phyloP scores from a whole-genome alignment of 2,888 invertebrate genomes.

The Hoplodrina ambigua region DNA sequence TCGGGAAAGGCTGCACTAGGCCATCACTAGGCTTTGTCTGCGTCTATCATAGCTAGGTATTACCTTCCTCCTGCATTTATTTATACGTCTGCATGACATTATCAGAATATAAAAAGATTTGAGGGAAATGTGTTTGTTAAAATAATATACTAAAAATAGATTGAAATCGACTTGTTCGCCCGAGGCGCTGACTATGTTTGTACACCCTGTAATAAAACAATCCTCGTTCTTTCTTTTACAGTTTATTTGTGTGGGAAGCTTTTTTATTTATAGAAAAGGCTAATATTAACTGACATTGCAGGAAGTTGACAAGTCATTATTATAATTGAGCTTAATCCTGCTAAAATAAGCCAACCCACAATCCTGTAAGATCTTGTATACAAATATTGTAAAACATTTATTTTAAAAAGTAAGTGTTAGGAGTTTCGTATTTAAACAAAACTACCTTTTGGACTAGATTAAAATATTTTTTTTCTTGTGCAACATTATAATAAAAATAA shows the following conservation, averaged over 20 bases:
- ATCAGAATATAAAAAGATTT: neutral
- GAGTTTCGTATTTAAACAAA: too few relatives aligned
- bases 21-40: too few relatives aligned
- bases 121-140: neutral
- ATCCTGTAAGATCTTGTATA: too few relatives aligned
- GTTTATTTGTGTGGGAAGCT: neutral
- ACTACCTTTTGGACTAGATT: too few relatives aligned
- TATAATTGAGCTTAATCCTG: neutral
- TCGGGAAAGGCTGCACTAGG: too few relatives aligned
- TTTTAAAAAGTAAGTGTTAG: too few relatives aligned
- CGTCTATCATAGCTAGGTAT: too few relatives aligned
- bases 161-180: neutral
- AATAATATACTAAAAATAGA: neutral
- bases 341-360: too few relatives aligned
- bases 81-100: neutral
- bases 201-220: slow-evolving; percentile 16
- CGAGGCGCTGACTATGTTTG: neutral
- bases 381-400: too few relatives aligned
- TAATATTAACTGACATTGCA: neutral
- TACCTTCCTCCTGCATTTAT: too few relatives aligned
- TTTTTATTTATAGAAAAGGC: slow-evolving; percentile 8
- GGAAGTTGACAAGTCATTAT: neutral
- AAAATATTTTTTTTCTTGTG: too few relatives aligned
- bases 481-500: too few relatives aligned
- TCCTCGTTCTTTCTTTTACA: neutral